Percentiles rank a stretch among this genome's conserved stretches.
Conservation (phyloP, 2,888 invertebrate genomes). For the Machimus rusticus region DNA sequence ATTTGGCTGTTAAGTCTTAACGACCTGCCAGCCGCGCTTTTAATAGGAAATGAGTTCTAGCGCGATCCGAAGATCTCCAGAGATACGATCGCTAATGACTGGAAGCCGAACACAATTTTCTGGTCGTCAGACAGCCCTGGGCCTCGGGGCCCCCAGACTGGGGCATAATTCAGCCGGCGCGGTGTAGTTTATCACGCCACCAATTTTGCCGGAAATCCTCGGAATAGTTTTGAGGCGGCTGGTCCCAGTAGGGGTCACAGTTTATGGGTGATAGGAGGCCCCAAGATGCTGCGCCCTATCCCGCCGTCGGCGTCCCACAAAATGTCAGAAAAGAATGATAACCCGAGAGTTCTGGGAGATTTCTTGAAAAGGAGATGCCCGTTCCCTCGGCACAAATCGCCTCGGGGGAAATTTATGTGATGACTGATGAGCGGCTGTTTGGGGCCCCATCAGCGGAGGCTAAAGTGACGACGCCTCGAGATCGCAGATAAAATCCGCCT, state of each 20-base stretch:
- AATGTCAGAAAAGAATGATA: slow-evolving; percentile 7
- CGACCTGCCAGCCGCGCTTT: not conserved
- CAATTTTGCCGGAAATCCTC: not conserved
- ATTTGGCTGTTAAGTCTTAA: not conserved
- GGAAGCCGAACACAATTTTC: slow-evolving; percentile 1
- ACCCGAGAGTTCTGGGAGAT: not conserved
- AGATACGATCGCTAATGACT: slow-evolving; percentile 23
- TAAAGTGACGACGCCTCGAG: slow-evolving; percentile 16
- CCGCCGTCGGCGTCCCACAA: not conserved
- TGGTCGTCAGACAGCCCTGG: not conserved
- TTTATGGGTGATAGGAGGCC: not conserved
- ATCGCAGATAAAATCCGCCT: slow-evolving; percentile 24
- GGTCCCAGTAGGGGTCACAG: not conserved
- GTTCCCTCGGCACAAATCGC: not conserved
- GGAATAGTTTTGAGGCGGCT: not conserved
- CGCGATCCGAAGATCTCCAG: not conserved
- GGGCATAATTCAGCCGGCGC: not conserved
- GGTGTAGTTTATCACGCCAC: not conserved
- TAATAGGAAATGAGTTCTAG: not conserved
- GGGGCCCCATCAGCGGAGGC: slow-evolving; percentile 5
- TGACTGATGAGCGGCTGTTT: slow-evolving; percentile 11
- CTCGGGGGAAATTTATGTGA: slow-evolving; percentile 21
- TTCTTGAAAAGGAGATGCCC: not conserved
- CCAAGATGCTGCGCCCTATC: not conserved
- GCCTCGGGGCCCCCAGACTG: not conserved